Conservation (phyloP, 2,888 invertebrate species). For the Drosophila hawaiiensis region DNA sequence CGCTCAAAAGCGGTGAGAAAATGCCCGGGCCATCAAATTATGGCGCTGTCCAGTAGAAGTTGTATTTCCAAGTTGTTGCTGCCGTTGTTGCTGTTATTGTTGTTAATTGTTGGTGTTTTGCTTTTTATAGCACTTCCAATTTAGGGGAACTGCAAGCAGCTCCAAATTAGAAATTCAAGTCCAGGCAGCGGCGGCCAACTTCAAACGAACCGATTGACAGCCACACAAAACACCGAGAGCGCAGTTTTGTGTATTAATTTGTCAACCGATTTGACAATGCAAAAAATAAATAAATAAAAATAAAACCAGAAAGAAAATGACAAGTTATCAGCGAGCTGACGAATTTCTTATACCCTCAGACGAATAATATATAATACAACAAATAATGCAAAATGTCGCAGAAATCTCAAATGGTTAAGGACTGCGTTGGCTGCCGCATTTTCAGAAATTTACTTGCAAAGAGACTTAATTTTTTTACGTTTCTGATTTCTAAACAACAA, state of each 20-base stretch:
- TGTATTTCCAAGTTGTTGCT: constrained; percentile 10
- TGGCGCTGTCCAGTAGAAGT: constrained; percentile 39
- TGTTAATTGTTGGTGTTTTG: constrained; percentile 48
- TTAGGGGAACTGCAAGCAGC: constrained; percentile 47
- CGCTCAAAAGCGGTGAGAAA: constrained; percentile 55
- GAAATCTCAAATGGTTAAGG: background rate
- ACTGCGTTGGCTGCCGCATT: background rate
- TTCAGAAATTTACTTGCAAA: background rate
- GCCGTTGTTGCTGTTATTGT: constrained; percentile 22
- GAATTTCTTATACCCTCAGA: constrained; percentile 15
- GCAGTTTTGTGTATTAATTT: constrained; percentile 70
- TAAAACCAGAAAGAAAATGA: background rate
- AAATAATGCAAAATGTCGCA: background rate
- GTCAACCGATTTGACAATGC: constrained; percentile 70
- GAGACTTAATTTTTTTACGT: background rate
- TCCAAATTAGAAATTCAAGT: constrained; percentile 66
- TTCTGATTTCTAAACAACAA: background rate
- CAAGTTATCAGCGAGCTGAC: background rate
- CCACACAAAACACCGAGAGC: constrained; percentile 38
- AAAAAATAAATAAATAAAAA: constrained; percentile 3
- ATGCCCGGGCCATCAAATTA: constrained; percentile 68
- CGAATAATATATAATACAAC: background rate
- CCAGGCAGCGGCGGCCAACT: constrained; percentile 59
- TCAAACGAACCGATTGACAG: constrained; percentile 65
- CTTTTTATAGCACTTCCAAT: constrained; percentile 63